Conservation (phyloP, 2,113 vertebrate species). For the Lycocorax pyrrhopterus region DNA sequence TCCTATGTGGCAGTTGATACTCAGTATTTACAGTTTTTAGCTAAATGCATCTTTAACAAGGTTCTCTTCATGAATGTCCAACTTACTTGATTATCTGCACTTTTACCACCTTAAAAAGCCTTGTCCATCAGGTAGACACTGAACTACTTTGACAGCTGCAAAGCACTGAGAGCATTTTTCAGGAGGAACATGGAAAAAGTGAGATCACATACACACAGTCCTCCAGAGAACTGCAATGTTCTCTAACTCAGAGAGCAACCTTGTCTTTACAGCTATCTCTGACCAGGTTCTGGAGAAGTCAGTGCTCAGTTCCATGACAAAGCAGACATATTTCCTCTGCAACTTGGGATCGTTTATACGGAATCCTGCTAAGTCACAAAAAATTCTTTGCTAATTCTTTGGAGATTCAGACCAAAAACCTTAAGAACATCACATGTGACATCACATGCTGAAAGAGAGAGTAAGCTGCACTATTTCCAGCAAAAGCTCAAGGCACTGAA, state of each 20-base stretch:
- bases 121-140: not conserved
- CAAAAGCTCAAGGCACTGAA: not conserved
- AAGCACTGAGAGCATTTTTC: not conserved
- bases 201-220: not conserved
- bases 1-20: fast-evolving
- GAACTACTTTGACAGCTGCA: not conserved
- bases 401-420: not conserved
- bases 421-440: not conserved
- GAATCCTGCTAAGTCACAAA: not conserved
- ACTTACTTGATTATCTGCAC: not conserved
- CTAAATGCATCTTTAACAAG: not conserved
- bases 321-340: not conserved
- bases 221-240: not conserved
- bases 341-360: fast-evolving
- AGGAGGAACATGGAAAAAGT: not conserved
- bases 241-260: not conserved
- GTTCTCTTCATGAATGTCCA: not conserved
- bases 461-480: not conserved
- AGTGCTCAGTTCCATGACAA: not conserved
- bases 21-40: not conserved
- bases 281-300: not conserved
- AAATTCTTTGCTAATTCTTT: not conserved
- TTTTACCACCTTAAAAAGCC: not conserved
- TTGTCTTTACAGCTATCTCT: not conserved
- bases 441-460: not conserved